Evolutionary conservation across 1,140 invertebrate species (phyloP), one percentile per base, ranked within the genome.

Genomic region (Cotesia vestalis): DNA sequence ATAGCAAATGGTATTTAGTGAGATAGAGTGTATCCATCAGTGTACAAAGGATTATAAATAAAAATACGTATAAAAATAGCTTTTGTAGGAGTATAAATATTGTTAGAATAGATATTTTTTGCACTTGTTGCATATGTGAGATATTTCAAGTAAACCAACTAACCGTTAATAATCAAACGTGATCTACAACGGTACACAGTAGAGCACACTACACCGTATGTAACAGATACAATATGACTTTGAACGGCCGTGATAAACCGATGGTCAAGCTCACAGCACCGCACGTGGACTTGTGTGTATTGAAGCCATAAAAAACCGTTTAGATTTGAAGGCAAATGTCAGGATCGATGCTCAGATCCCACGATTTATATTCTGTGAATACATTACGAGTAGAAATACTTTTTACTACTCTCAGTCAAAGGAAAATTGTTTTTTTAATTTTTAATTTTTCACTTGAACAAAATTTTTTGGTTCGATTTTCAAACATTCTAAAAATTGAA

Each of bases 321-420:
- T 69, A 79, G 78, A 78, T 82, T 81, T 82, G 78, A 74, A 78
- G 75, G 73, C 72, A 74, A 81, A 79, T 76, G 75, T 77, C 76
- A 81, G 75, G 74, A 77, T 77, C 74, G 76, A 72, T 71, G 12
- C 52, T 46, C 2, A 46, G 11, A 5, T 6, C 11, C 71, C 68
- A 67, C 46, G 79, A 74, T 81, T 79, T 80, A 63, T 74, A 76
- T 61, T 77, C 76, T 62, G 63, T 53, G 63, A 64, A 51, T 14
- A 55, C 9, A 38, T 69, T 35, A 20, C 36, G 4, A 14, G 27
- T 53, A 61, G 14, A 9, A 36, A 12, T 27, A 40, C 46, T 11
- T 38, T 38, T 46, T 34, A 70, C 8, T 20, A 52, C 11, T 62
- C 53, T 52, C 27, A 27, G 27, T 27, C 27, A 27, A 27, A 27